Evolutionary conservation across 2,113 vertebrate species (phyloP).

Genomic region (Symphodus melops): DNA sequence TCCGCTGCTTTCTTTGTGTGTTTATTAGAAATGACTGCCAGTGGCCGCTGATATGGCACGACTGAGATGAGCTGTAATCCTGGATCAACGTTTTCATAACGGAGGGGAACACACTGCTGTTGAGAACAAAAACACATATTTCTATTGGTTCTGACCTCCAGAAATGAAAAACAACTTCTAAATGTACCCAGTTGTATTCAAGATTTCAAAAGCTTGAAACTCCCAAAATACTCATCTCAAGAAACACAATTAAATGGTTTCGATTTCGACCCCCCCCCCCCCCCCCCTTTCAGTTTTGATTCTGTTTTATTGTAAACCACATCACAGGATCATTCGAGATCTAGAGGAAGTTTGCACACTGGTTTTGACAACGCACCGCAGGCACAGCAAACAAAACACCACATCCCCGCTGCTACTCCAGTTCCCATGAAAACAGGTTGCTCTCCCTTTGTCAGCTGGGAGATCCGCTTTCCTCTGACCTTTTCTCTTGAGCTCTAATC

Average conservation of each 20-base stretch:
- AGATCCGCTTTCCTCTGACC: slow-evolving; percentile 65
- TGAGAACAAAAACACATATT: slow-evolving; percentile 19
- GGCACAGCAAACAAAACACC: slow-evolving; percentile 32
- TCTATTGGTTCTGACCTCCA: neutral
- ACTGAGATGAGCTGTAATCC: slow-evolving; percentile 44
- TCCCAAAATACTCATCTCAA: neutral
- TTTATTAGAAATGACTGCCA: slow-evolving; percentile 38
- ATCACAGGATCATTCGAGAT: neutral
- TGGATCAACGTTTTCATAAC: slow-evolving; percentile 45
- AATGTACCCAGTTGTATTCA: neutral
- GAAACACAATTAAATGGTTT: neutral
- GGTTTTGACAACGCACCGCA: slow-evolving; percentile 16
- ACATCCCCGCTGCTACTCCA: slow-evolving; percentile 23
- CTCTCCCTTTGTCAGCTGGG: slow-evolving; percentile 23
- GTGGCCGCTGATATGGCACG: neutral
- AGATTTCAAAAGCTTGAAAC: neutral
- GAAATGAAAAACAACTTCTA: slow-evolving; percentile 2
- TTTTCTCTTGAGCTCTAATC: slow-evolving; percentile 35
- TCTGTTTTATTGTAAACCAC: neutral
- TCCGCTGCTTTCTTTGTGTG: slow-evolving; percentile 6
- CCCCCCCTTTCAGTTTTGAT: neutral
- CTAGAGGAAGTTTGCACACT: slow-evolving; percentile 30
- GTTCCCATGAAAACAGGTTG: slow-evolving; percentile 58
- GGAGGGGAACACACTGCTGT: neutral
- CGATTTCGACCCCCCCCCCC: neutral